Conservation (phyloP, 2,797 vertebrate species). For the Notamacropus eugenii region DNA sequence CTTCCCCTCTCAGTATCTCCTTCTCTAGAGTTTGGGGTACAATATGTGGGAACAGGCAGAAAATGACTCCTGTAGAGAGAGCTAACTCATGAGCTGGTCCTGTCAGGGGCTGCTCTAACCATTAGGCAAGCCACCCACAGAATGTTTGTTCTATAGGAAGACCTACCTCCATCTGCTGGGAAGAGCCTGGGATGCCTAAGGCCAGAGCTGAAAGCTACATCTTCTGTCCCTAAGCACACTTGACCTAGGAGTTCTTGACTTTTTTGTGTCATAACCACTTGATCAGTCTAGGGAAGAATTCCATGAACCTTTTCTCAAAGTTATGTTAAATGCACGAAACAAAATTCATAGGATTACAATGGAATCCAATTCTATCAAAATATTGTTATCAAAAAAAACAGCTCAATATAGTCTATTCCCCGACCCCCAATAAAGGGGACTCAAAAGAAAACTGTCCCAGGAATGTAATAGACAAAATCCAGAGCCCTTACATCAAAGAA, state of each 20-base stretch:
- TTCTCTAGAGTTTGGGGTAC: not conserved
- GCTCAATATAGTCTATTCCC: not conserved
- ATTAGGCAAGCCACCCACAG: not conserved
- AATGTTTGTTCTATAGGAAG: not conserved
- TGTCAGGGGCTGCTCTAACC: not conserved
- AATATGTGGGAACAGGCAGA: not conserved
- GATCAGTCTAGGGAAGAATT: not conserved
- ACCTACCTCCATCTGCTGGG: not conserved
- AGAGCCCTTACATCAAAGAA: not conserved
- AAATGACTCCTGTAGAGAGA: not conserved
- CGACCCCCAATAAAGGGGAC: not conserved
- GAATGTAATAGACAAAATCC: not conserved
- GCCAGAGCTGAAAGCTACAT: not conserved
- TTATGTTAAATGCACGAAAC: not conserved
- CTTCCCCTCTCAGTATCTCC: too few species aligned
- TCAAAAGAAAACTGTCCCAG: not conserved
- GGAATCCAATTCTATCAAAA: not conserved
- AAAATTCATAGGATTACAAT: not conserved
- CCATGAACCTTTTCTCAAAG: not conserved
- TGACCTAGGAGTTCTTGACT: not conserved
- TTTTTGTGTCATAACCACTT: not conserved
- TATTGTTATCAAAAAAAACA: not conserved
- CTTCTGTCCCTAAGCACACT: not conserved
- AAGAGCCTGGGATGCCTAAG: not conserved
- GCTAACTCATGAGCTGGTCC: not conserved